These are phyloP conservation scores for Corbicula japonica DNA, from an alignment of 2,888 invertebrate genomes.

Conservation along the genomic window DNA sequence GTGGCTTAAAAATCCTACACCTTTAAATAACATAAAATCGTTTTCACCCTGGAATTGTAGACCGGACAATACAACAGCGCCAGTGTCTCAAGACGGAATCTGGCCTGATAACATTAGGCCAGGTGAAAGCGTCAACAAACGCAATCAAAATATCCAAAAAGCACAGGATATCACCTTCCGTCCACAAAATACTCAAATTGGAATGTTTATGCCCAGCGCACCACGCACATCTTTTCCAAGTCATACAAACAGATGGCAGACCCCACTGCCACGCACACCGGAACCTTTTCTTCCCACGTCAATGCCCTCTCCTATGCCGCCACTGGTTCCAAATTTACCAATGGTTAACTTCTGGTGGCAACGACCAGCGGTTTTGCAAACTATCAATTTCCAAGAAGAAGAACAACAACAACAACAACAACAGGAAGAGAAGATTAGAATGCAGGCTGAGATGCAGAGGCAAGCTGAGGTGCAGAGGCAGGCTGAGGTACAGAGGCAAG, in stretches of 20 bases:
- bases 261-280: background rate
- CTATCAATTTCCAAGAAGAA: constrained; percentile 9
- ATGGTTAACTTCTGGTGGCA: constrained; percentile 61
- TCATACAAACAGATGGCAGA: background rate
- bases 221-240: constrained; percentile 7
- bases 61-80: constrained; percentile 11
- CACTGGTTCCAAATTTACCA: constrained; percentile 50
- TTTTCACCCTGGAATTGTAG: constrained; percentile 80
- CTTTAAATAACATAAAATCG: constrained; percentile 66
- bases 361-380: constrained; percentile 20
- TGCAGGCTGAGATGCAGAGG: constrained; percentile 11
- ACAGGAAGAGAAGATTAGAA: constrained; percentile 7
- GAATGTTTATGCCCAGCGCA: background rate
- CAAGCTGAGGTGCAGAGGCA: constrained; percentile 10
- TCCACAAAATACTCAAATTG: background rate
- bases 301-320: constrained; percentile 21
- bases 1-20: constrained; percentile 80
- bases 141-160: background rate
- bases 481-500: constrained; percentile 12
- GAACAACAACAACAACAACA: constrained; percentile 20
- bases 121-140: background rate
- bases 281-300: background rate
- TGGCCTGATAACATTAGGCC: background rate
- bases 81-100: background rate
- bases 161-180: constrained; percentile 2